Evolutionary conservation across 2,113 vertebrate genomes (phyloP).

Genomic region (Prinia subflava): DNA sequence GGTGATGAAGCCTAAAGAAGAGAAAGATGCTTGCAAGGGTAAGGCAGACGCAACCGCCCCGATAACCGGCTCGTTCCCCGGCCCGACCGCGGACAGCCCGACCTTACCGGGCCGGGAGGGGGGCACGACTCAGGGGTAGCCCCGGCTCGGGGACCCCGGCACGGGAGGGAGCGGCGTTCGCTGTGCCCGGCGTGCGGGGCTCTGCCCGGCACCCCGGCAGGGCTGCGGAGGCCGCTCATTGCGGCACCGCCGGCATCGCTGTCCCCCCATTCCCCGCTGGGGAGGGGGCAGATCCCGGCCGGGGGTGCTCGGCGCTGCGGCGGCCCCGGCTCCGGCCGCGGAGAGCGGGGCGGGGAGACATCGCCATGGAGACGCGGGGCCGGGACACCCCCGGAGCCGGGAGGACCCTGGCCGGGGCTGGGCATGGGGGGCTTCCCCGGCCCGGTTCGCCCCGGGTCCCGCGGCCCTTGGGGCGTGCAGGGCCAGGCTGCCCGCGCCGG

Average conservation of each 20-base stretch:
- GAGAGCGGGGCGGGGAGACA: background rate
- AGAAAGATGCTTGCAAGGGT: slow-evolving; percentile 99
- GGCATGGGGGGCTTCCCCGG: background rate
- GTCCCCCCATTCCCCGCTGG: background rate
- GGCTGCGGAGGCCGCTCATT: background rate
- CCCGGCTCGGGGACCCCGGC: background rate
- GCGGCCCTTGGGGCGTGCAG: background rate
- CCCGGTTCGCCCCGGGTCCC: background rate
- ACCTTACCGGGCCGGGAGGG: background rate
- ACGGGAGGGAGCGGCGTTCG: background rate
- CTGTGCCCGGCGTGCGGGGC: background rate
- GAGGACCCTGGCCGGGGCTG: background rate
- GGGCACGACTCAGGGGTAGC: background rate
- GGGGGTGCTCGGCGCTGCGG: background rate
- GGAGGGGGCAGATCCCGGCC: too few species aligned
- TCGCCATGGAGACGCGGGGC: background rate
- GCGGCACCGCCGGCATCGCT: background rate
- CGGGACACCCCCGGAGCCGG: too few species aligned
- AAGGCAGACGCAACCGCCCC: slow-evolving; percentile 47
- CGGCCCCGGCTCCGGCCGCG: too few species aligned
- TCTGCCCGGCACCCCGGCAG: background rate
- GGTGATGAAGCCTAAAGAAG: slow-evolving; percentile 98
- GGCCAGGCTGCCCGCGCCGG: background rate
- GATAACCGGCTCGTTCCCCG: background rate
- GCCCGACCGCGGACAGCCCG: background rate